A percentile compares a stretch with the other conserved stretches of the same genome.
Evolutionary conservation across 2,888 invertebrate genomes (phyloP).

Genomic region (Rhamnusium bicolor): DNA sequence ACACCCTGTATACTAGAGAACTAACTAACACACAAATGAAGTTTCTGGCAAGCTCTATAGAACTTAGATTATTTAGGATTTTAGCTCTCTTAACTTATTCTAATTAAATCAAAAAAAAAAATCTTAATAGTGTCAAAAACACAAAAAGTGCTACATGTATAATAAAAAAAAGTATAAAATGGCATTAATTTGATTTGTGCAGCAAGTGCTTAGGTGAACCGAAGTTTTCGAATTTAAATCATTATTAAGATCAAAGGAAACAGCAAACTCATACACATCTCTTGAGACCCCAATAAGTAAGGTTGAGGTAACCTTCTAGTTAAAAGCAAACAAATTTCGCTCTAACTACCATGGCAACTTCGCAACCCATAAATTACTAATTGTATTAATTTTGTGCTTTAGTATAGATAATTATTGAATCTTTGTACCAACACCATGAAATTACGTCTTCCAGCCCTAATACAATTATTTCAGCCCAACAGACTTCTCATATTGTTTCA

Average conservation of each 20-base stretch:
- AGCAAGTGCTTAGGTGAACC: neutral
- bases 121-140: no score
- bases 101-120: no score
- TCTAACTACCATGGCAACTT: constrained; percentile 1
- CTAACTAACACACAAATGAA: no score
- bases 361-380: constrained; percentile 20
- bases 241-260: constrained; percentile 18
- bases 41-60: no score
- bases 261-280: neutral
- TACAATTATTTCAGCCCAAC: constrained; percentile 16
- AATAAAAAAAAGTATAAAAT: neutral
- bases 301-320: neutral
- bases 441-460: constrained; percentile 14
- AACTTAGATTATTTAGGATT: no score
- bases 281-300: neutral
- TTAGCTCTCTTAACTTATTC: no score
- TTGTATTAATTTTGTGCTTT: constrained; percentile 9
- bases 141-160: neutral
- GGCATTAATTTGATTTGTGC: neutral
- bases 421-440: constrained; percentile 4
- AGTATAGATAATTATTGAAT: neutral
- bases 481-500: constrained; percentile 30
- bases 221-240: neutral
- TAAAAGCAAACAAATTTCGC: constrained; percentile 9
- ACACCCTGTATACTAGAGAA: no score